phyloP scores from a whole-genome alignment of 2,797 vertebrate genomes.

The Eremophila alpestris region DNA sequence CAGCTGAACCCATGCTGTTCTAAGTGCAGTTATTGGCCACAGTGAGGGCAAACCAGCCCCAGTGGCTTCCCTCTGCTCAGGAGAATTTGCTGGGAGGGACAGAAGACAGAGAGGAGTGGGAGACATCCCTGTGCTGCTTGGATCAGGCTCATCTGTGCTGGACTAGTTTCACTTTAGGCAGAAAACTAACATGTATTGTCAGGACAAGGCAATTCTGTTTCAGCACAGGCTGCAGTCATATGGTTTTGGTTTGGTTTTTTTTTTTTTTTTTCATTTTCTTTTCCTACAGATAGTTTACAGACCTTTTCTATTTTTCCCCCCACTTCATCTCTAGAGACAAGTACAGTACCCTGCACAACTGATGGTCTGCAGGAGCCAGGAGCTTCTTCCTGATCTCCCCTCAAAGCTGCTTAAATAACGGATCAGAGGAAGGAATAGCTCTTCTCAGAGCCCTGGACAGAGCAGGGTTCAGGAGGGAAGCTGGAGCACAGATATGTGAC shows the following conservation, averaged over 20 bases:
- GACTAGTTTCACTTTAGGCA: neutral
- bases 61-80: neutral
- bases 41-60: neutral
- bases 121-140: neutral
- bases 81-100: neutral
- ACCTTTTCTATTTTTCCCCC: neutral
- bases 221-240: neutral
- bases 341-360: neutral
- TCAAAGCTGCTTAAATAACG: neutral
- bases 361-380: neutral
- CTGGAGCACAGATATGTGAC: neutral
- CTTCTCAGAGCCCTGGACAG: neutral
- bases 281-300: neutral
- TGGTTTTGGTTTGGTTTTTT: no score
- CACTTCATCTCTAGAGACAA: neutral
- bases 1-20: neutral
- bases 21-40: neutral
- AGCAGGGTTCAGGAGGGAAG: neutral
- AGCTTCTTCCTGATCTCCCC: neutral
- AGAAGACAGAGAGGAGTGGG: neutral
- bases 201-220: neutral
- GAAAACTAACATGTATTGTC: neutral
- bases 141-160: neutral
- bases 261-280: neutral
- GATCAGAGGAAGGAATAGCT: neutral